phyloP scores from a whole-genome alignment of 2,888 invertebrate species.

The Biston stratarius region DNA sequence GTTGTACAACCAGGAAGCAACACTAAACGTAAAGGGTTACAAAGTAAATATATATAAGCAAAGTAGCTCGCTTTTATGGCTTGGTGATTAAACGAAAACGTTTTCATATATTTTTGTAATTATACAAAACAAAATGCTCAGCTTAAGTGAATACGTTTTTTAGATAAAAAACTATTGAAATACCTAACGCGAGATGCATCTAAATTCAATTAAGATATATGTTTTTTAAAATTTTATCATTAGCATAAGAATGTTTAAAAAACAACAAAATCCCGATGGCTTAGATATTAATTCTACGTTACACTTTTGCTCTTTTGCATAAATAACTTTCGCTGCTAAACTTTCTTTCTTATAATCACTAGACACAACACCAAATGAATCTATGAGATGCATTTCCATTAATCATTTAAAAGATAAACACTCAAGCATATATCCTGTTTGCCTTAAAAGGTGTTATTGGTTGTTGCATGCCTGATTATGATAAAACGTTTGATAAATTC shows the following conservation, averaged over 20 bases:
- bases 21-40: not conserved
- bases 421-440: slow-evolving; percentile 29
- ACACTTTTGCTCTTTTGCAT: slow-evolving; percentile 44
- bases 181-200: not conserved
- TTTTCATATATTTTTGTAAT: not conserved
- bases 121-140: not conserved
- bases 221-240: slow-evolving; percentile 25
- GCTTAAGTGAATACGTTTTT: no score
- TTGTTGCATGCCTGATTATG: not conserved
- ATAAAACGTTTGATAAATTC: not conserved
- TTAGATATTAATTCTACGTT: slow-evolving; percentile 36
- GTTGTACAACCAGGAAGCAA: not conserved
- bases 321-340: slow-evolving; percentile 36
- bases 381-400: slow-evolving; percentile 27
- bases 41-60: not conserved
- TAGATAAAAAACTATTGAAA: not conserved
- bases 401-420: slow-evolving; percentile 23
- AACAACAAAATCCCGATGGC: slow-evolving; percentile 29
- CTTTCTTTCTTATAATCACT: slow-evolving; percentile 35
- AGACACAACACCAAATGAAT: slow-evolving; percentile 21
- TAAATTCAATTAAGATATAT: slow-evolving; percentile 9
- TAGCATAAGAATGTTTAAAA: slow-evolving; percentile 39
- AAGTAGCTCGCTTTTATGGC: not conserved
- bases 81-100: not conserved
- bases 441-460: slow-evolving; percentile 7